Evolutionary conservation across 2,113 vertebrate species (phyloP).

Genomic region (Lophius piscatorius): DNA sequence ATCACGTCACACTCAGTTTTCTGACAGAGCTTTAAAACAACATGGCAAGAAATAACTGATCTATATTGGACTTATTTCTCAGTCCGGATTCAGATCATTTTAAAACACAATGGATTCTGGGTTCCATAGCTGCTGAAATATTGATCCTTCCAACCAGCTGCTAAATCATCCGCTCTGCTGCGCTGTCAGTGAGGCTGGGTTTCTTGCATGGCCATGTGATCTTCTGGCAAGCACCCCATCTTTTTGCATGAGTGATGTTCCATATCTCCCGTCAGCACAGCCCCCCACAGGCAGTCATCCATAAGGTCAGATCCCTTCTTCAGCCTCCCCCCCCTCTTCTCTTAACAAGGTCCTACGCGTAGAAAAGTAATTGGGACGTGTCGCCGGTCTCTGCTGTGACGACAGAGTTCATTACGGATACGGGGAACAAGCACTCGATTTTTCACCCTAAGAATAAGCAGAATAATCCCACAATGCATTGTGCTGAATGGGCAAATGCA

Average conservation of each 20-base stretch:
- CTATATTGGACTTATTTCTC: slow-evolving; percentile 51
- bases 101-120: slow-evolving; percentile 57
- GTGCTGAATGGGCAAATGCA: slow-evolving; percentile 56
- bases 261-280: slow-evolving; percentile 31
- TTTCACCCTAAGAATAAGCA: slow-evolving; percentile 58
- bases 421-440: slow-evolving; percentile 33
- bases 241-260: slow-evolving; percentile 53
- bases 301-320: slow-evolving; percentile 45
- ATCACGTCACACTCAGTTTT: too few relatives aligned
- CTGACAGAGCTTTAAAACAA: slow-evolving; percentile 4
- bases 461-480: slow-evolving; percentile 51
- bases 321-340: slow-evolving; percentile 6
- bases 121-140: slow-evolving; percentile 68
- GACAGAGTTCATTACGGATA: slow-evolving; percentile 41
- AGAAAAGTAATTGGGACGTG: slow-evolving; percentile 56
- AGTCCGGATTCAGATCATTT: slow-evolving; percentile 61
- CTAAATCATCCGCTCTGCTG: slow-evolving; percentile 62
- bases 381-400: slow-evolving; percentile 34
- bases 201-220: slow-evolving; percentile 19
- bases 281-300: slow-evolving; percentile 16
- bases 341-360: slow-evolving; percentile 28
- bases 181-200: slow-evolving; percentile 22
- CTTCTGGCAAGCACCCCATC: slow-evolving; percentile 14
- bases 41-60: slow-evolving; percentile 38
- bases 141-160: slow-evolving; percentile 57